Evolutionary conservation across 2,113 vertebrate species (phyloP), one percentile per base, ranked within the genome.

Genomic region (Fukomys damarensis): DNA sequence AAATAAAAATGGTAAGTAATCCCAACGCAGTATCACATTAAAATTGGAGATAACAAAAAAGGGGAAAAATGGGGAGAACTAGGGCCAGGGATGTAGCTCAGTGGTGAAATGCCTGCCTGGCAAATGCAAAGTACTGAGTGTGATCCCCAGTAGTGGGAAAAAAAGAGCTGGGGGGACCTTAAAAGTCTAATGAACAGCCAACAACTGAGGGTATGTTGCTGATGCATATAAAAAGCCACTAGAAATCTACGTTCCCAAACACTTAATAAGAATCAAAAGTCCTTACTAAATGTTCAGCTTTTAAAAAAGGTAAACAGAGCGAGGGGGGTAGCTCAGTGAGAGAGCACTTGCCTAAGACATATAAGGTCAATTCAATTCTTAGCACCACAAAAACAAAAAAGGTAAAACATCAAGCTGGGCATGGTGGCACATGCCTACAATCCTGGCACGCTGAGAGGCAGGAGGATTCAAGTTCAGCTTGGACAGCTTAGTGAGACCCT

Each of bases 171-270:
- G 46, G 46, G 46, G 46, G 5, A 9, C 5, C 46, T n/a, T 54
- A 6, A 79, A 79, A 79, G 49, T 79, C 20, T 19, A 7, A 38
- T 11, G 46, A 52, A 2, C 6, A 0, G 24, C 49, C n/a, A 38
- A 7, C 13, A 4, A 8, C 26, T 3, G 0, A 35, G 7, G 2
- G 19, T 14, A 4, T 2, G 1, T 16, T n/a, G 52, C 32, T 46
- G 13, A 12, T 16, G 49, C 2, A 16, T 12, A 65, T 1, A 30
- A 0, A 0, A 35, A 28, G 38, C n/a, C 38, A 41, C 70, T 56
- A 46, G 90, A 81, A 52, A 72, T 54, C 28, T 66, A 35, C 7
- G 5, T 5, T 66, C 59, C 32, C 17, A 4, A 77, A 61, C 2
- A 82, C 5, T 83, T 12, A 70, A 46, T 2, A 28, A 81, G 11